Conservation (phyloP, 53 echinoderm and acorn worm species). For the Crossaster papposus region DNA sequence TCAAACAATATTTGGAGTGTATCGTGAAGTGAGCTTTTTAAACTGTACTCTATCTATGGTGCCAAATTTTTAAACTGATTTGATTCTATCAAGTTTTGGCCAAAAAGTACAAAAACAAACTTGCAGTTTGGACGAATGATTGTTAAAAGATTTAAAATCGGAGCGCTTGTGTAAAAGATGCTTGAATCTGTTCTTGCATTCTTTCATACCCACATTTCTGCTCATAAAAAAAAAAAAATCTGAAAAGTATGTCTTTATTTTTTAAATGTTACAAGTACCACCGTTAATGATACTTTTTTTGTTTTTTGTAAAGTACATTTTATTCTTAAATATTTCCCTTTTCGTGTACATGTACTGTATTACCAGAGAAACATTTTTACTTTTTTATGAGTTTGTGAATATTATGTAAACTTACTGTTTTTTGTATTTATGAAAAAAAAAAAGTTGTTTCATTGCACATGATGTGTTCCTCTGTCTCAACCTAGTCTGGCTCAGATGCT, state of each 20-base stretch:
- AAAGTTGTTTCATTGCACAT: conserved; percentile 1
- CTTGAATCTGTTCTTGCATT: not conserved
- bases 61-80: not conserved
- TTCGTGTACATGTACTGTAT: no score
- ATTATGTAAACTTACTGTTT: conserved; percentile 33
- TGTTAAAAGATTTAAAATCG: no score
- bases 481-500: not conserved
- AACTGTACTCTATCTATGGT: not conserved
- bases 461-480: not conserved
- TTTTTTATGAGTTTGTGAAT: conserved; percentile 64
- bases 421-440: conserved; percentile 35
- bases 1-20: not conserved
- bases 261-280: conserved; percentile 27
- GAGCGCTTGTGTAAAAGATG: not conserved
- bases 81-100: not conserved
- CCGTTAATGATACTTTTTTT: not conserved
- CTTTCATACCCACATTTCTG: not conserved
- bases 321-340: not conserved
- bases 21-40: not conserved
- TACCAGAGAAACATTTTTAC: conserved; percentile 39
- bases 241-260: not conserved
- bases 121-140: not conserved
- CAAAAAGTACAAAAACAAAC: not conserved
- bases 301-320: conserved; percentile 12
- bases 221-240: not conserved